phyloP scores from a whole-genome alignment of 30 jellyfish, hydroid and myxozoan genomes.

The Aurelia sp. region DNA sequence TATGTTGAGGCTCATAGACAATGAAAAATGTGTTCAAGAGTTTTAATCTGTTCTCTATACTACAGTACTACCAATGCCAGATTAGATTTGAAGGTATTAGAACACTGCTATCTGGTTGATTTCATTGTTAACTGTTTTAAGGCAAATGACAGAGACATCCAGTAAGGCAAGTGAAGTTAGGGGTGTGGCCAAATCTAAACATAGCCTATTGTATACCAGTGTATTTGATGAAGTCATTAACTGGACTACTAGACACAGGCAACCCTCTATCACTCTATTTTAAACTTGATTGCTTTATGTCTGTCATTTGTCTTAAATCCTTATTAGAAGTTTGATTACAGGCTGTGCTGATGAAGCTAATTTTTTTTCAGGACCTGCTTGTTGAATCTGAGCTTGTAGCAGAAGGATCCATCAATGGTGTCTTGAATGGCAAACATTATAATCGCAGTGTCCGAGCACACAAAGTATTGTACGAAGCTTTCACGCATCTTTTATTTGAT shows the following conservation, averaged over 20 bases:
- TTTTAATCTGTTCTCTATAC: too few species aligned
- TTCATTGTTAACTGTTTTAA: background rate
- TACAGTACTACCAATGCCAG: background rate
- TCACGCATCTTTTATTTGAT: constrained; percentile 1
- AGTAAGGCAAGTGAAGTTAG: too few species aligned
- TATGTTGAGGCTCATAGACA: too few species aligned
- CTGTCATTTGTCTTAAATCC: too few species aligned
- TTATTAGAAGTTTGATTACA: constrained; percentile 9
- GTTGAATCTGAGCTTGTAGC: constrained; percentile 20
- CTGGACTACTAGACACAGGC: too few species aligned
- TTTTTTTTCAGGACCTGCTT: constrained; percentile 5
- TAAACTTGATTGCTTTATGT: too few species aligned
- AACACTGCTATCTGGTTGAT: background rate
- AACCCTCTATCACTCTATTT: too few species aligned
- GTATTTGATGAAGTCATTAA: too few species aligned
- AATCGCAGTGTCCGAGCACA: constrained; percentile 17
- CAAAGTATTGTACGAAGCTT: constrained; percentile 32
- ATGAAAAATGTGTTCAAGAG: too few species aligned
- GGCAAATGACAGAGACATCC: too few species aligned
- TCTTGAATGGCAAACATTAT: constrained; percentile 19
- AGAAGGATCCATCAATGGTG: constrained; percentile 19
- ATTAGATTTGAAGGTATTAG: background rate
- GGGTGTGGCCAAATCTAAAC: too few species aligned
- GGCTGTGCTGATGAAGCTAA: background rate
- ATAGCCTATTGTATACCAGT: too few species aligned